Evolutionary conservation across 2,113 vertebrate genomes (phyloP), one percentile per base, ranked within the genome.

Genomic region (Myanophis thanlyinensis): DNA sequence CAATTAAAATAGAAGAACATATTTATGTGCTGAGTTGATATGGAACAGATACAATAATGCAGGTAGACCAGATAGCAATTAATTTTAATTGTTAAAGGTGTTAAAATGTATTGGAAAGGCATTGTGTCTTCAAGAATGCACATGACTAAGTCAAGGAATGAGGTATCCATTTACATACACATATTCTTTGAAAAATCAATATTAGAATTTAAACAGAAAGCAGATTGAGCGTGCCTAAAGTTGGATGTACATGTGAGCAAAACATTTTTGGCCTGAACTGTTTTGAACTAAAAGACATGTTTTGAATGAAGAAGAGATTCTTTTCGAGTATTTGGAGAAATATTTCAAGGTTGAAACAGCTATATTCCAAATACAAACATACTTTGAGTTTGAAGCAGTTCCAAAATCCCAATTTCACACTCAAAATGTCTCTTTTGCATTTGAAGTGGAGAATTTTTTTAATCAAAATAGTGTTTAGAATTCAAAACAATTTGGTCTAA

Each of bases 1-100:
- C 94, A 47, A 92, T 87, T 93, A 91, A 85, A 92, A 87, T 93
- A 92, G 85, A 95, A 93, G 27, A 94, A 84, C 0, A 40, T 80
- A 92, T 92, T 12, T 92, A 91, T 96, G 89, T 89, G 62, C 52
- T 54, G 51, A 44, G 40, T n/a, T 90, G 30, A 80, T 5, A 51
- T 7, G 90, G 52, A 18, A 80, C 0, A 0, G 23, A 12, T 62
- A 1, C 22, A 35, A 40, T 93, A 91, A 0, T 12, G 49, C 22
- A 90, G 49, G 9, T 13, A 73, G 44, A 89, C 35, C 52, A 49
- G 49, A 88, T 94, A 89, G 87, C 85, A 47, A 80, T 7, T 93
- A 27, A 13, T 84, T 91, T 54, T 85, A 88, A 67, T 73, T 73
- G 22, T 23, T 94, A 93, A 95, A 91, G 23, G 23, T 87, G 30